Evolutionary conservation across 1,140 invertebrate genomes (phyloP).

Genomic region (Pachyrhynchus sulphureomaculatus): DNA sequence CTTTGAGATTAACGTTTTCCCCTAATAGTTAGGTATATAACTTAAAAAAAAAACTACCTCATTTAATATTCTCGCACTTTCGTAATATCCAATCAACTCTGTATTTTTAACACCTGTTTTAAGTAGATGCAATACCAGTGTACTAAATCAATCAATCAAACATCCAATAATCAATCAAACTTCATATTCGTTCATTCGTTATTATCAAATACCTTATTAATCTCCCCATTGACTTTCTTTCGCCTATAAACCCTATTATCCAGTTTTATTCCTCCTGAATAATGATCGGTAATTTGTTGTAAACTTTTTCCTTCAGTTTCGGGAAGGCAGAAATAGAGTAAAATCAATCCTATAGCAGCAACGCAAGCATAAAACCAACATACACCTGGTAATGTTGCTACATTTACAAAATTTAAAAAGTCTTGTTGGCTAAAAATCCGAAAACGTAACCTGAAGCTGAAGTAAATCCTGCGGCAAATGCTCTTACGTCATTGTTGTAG

Average conservation of each 20-base stretch:
- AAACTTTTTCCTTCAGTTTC: slow-evolving; percentile 82
- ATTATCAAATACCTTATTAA: neutral
- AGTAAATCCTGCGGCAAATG: slow-evolving; percentile 64
- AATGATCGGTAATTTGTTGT: slow-evolving; percentile 69
- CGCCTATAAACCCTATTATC: slow-evolving; percentile 19
- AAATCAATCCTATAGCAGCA: slow-evolving; percentile 61
- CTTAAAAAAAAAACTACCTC: too few species aligned
- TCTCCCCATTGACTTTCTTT: slow-evolving; percentile 12
- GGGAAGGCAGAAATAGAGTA: slow-evolving; percentile 60
- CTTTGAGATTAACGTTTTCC: too few species aligned
- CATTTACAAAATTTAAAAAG: slow-evolving; percentile 62
- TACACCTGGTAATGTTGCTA: slow-evolving; percentile 63
- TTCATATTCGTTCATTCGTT: too few species aligned
- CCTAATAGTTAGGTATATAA: too few species aligned
- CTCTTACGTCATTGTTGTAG: slow-evolving; percentile 63
- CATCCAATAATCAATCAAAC: too few species aligned
- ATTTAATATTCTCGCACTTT: too few species aligned
- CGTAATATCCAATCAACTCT: too few species aligned
- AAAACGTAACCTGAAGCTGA: slow-evolving; percentile 71
- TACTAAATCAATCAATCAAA: too few species aligned
- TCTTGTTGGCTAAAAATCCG: slow-evolving; percentile 69
- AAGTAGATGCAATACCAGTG: too few species aligned
- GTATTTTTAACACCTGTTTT: too few species aligned
- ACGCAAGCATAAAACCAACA: slow-evolving; percentile 64
- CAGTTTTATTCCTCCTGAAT: slow-evolving; percentile 58